Conservation (phyloP, 1,140 invertebrate genomes). For the Zaprionus camerounensis region DNA sequence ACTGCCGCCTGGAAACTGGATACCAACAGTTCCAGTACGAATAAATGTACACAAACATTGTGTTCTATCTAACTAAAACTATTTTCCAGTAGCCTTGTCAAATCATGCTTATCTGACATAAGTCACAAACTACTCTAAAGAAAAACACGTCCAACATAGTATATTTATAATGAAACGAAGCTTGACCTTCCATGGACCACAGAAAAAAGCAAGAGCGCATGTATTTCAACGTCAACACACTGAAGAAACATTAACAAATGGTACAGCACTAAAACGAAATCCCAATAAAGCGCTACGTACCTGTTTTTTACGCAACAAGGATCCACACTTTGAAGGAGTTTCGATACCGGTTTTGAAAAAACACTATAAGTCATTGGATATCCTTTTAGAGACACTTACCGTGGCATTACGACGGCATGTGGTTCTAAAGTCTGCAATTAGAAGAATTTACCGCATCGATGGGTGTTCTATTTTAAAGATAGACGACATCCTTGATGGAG, state of each 20-base stretch:
- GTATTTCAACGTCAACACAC: neutral
- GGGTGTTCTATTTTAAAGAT: slow-evolving; percentile 7
- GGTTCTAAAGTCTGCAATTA: slow-evolving; percentile 29
- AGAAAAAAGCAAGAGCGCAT: fast-evolving
- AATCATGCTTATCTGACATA: neutral
- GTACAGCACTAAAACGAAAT: no score
- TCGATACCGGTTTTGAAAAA: slow-evolving; percentile 12
- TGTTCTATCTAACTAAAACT: neutral
- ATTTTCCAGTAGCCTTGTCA: neutral
- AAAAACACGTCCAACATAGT: neutral
- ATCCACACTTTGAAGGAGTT: slow-evolving; percentile 33
- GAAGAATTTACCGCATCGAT: slow-evolving; percentile 25
- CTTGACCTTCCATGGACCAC: neutral
- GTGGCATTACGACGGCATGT: slow-evolving; percentile 2
- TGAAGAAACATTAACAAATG: neutral
- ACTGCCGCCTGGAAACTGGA: slow-evolving; percentile 46
- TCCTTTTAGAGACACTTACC: slow-evolving; percentile 24
- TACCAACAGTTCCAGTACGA: neutral
- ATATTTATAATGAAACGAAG: neutral
- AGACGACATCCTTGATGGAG: slow-evolving; percentile 22
- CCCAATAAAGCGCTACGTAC: slow-evolving; percentile 21
- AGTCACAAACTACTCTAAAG: neutral
- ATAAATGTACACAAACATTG: no score
- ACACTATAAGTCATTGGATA: slow-evolving; percentile 7
- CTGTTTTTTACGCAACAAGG: slow-evolving; percentile 36